phyloP scores from a whole-genome alignment of 2,113 vertebrate species.

The Paraplagusia blochii region DNA sequence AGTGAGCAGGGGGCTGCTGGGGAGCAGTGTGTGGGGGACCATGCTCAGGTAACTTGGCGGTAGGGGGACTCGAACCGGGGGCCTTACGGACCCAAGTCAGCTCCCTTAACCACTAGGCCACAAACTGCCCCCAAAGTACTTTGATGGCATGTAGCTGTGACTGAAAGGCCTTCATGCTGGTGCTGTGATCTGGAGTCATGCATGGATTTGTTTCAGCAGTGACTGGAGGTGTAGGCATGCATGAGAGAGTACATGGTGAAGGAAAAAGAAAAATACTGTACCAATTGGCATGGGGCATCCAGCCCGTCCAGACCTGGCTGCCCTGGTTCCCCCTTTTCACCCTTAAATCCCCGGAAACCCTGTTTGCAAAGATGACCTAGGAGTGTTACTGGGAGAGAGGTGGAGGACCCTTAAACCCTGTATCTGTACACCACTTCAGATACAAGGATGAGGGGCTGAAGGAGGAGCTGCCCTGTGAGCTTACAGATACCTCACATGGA shows the following conservation, averaged over 20 bases:
- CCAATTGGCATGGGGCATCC: conserved; percentile 99
- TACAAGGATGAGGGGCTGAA: conserved; percentile 31
- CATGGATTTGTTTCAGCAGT: conserved; percentile 20
- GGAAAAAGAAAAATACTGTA: conserved; percentile 98
- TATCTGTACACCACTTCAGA: conserved; percentile 41
- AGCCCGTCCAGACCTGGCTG: conserved; percentile 99
- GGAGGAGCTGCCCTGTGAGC: conserved; percentile 76
- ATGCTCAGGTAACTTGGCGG: no score
- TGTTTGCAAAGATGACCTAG: conserved; percentile 99
- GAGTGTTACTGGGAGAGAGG: conserved; percentile 85
- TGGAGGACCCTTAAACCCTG: conserved; percentile 55
- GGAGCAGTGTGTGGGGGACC: no score
- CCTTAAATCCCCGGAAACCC: conserved; percentile 99
- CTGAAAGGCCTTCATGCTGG: conserved; percentile 31
- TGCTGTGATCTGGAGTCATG: conserved; percentile 36
- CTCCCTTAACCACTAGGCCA: no score
- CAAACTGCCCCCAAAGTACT: no score
- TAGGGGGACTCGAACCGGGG: no score
- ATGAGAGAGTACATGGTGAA: conserved; percentile 77
- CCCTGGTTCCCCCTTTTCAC: conserved; percentile 99
- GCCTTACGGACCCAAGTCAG: no score
- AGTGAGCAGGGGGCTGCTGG: no score
- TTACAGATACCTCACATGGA: conserved; percentile 37
- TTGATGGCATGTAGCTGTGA: conserved; percentile 4
- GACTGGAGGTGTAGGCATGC: conserved; percentile 79